These are phyloP conservation scores for Pachydiplax longipennis DNA, from an alignment of 2,888 invertebrate genomes.

Conservation along the genomic window DNA sequence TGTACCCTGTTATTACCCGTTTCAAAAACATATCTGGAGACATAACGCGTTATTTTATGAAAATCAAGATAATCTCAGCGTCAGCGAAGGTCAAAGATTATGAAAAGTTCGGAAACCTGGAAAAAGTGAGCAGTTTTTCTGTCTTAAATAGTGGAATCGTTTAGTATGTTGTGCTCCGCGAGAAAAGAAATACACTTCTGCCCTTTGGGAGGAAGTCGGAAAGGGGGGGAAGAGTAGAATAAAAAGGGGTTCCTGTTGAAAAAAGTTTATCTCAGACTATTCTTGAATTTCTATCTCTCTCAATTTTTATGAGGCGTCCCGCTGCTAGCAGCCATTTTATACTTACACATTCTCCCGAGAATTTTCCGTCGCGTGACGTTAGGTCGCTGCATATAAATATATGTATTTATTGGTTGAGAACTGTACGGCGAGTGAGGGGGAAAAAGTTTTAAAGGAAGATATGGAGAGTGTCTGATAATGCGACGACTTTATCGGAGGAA, in stretches of 20 bases:
- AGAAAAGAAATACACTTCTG: neutral
- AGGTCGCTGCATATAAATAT: neutral
- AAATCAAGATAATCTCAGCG: no score
- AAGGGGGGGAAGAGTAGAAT: neutral
- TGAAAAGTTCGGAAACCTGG: neutral
- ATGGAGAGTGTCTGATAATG: no score
- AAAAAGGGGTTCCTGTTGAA: neutral
- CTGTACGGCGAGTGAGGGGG: neutral
- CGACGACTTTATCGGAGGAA: no score
- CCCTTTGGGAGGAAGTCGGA: neutral
- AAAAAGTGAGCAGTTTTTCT: neutral
- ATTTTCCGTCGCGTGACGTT: neutral
- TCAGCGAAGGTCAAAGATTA: neutral
- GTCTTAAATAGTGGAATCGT: neutral
- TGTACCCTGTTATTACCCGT: no score
- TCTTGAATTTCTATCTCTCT: neutral
- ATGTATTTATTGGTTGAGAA: neutral
- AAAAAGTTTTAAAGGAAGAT: no score
- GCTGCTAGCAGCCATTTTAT: neutral
- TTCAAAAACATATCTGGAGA: no score
- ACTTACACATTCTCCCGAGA: neutral
- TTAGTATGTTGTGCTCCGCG: neutral
- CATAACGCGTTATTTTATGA: no score
- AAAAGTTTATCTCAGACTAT: neutral
- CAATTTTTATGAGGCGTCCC: neutral